Conservation (phyloP, 2,113 vertebrate species). For the Sceloporus undulatus region DNA sequence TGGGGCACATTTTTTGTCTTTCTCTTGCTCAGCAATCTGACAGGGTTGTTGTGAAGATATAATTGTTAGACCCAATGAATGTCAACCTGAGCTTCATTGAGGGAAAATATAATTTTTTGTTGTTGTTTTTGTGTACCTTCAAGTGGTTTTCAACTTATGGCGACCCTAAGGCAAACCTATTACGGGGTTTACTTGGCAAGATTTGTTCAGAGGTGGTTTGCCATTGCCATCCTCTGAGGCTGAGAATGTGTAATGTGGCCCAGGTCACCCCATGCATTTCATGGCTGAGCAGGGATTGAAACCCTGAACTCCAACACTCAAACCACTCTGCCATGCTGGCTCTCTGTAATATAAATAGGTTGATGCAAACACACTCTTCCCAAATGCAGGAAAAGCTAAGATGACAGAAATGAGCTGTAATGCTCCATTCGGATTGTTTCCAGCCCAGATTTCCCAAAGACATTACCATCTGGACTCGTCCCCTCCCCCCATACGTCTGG, state of each 20-base stretch:
- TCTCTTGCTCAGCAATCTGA: not conserved
- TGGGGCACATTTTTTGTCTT: not conserved
- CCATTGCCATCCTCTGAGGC: no score
- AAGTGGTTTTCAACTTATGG: no score
- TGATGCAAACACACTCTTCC: not conserved
- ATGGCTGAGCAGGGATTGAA: no score
- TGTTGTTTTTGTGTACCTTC: no score
- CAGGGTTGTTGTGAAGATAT: not conserved
- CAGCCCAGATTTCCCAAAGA: not conserved
- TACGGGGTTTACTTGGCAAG: no score
- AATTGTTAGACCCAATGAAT: not conserved
- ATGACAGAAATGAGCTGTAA: not conserved
- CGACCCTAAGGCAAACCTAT: no score
- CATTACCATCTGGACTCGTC: not conserved
- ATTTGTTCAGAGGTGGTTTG: no score
- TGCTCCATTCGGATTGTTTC: not conserved
- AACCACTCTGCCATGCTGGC: no score
- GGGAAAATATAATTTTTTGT: not conserved
- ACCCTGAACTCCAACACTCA: no score
- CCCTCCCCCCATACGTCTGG: not conserved
- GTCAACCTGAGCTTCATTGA: not conserved
- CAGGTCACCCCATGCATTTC: no score
- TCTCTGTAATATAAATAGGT: not conserved
- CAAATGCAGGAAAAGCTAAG: not conserved
- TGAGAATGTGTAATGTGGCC: no score